Evolutionary conservation across 2,113 vertebrate genomes (phyloP).

Genomic region (Cairina moschata): DNA sequence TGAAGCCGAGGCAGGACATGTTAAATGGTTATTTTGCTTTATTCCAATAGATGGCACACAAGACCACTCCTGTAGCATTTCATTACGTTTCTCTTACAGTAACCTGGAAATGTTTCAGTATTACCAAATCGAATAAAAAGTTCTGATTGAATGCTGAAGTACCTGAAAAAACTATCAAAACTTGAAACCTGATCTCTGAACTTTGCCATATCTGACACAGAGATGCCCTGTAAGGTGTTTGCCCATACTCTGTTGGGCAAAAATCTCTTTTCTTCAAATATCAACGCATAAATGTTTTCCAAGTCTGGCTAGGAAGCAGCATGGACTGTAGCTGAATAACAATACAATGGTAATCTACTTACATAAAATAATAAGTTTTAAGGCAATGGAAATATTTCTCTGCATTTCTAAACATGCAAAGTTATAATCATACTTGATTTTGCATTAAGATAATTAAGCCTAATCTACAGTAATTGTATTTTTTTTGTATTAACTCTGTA

Average conservation of each 20-base stretch:
- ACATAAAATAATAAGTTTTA: background rate
- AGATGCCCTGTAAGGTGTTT: background rate
- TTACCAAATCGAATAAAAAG: background rate
- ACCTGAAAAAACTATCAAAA: background rate
- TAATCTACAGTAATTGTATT: background rate
- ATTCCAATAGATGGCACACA: slow-evolving; percentile 79
- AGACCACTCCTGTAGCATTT: slow-evolving; percentile 65
- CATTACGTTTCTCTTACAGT: background rate
- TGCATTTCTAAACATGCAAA: background rate
- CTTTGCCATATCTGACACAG: background rate
- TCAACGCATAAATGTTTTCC: background rate
- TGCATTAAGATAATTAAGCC: background rate
- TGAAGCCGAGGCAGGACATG: background rate
- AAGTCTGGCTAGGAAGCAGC: background rate
- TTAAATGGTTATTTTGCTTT: slow-evolving; percentile 51
- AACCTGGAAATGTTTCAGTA: slow-evolving; percentile 10
- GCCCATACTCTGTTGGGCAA: background rate
- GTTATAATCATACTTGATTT: background rate
- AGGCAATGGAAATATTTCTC: background rate
- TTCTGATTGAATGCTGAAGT: background rate
- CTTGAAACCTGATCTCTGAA: background rate
- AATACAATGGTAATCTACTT: background rate
- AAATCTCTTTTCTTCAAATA: background rate
- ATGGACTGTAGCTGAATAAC: background rate
- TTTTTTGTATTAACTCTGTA: background rate